Evolutionary conservation across 2,797 vertebrate species (phyloP), one percentile per base, ranked within the genome.

Genomic region (Enteromius unitaeniatus): DNA sequence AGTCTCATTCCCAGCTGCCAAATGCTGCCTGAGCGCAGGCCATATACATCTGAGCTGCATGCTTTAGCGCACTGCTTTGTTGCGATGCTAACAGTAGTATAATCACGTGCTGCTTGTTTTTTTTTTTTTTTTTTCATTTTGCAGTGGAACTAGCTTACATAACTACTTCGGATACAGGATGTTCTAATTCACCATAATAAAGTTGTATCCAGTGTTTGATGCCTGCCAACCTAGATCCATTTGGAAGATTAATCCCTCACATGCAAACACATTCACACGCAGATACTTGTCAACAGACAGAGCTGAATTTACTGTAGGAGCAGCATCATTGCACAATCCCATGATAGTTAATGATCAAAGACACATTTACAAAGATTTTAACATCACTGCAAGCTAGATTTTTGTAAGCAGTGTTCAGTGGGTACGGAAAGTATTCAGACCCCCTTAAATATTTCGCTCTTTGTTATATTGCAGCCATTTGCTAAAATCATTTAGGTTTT

Each of bases 31-130:
- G 79, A 76, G 7, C 9, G 2, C 75, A 42, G n/a, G 14, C 10
- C 45, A 82, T 23, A 86, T 72, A 42, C 14, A 42, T 72, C 34
- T 70, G 62, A 75, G 28, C 21, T 64, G 77, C 83, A 81, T 86
- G 87, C 51, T 17, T 82, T 65, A 42, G 67, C 42, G 47, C 15
- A 8, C 65, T 19, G 58, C 70, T 62, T 69, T 82, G 67, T 28
- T 78, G 72, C 67, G 53, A 74, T 75, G 78, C 86, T 81, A 62
- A 84, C 83, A 53, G 69, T 77, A 88, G 75, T 82, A 78, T 82
- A 82, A 64, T 49, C 73, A 67, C 37, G 14, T 81, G 86, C 78
- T 82, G 82, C 85, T 75, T 11, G 26, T 79, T 76, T 81, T 10
- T 17, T 42, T 23, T 7, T 26, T 34, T 34, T 34, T 34, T 6